Conservation (phyloP, 2,113 vertebrate species). For the Apodemus speciosus region DNA sequence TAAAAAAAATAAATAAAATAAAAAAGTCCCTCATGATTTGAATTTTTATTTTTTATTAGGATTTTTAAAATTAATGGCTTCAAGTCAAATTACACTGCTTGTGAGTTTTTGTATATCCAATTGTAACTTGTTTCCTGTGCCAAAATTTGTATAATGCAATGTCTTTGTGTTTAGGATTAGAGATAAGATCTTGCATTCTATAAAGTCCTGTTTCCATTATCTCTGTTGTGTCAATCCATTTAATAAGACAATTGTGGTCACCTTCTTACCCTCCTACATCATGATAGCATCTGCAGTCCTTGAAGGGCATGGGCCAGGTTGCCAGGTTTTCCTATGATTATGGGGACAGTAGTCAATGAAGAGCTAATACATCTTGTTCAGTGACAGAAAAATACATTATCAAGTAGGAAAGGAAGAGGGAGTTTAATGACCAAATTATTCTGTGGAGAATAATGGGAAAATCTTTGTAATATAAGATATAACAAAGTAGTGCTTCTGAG, state of each 20-base stretch:
- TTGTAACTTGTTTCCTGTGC: constrained; percentile 42
- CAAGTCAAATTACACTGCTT: neutral
- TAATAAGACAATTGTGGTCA: neutral
- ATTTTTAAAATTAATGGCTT: neutral
- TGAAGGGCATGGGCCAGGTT: neutral
- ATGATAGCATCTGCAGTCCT: neutral
- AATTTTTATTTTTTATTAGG: constrained; percentile 10
- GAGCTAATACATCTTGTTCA: neutral
- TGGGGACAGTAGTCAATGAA: neutral
- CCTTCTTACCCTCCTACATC: neutral
- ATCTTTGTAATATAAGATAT: neutral
- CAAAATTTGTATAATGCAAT: neutral
- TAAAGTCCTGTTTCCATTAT: neutral
- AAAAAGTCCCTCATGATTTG: neutral
- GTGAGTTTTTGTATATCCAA: constrained; percentile 17
- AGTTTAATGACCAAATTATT: neutral
- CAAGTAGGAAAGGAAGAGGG: neutral
- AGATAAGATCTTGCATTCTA: neutral
- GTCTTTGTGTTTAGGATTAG: neutral
- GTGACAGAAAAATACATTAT: neutral
- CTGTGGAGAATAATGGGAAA: neutral
- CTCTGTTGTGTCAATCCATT: neutral
- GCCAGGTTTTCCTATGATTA: neutral
- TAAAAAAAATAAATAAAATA: too few species aligned
- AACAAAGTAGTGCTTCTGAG: neutral